Base-by-base conservation (phyloP, 92 coral and sea anemone species). In the Palythoa grandis region DNA sequence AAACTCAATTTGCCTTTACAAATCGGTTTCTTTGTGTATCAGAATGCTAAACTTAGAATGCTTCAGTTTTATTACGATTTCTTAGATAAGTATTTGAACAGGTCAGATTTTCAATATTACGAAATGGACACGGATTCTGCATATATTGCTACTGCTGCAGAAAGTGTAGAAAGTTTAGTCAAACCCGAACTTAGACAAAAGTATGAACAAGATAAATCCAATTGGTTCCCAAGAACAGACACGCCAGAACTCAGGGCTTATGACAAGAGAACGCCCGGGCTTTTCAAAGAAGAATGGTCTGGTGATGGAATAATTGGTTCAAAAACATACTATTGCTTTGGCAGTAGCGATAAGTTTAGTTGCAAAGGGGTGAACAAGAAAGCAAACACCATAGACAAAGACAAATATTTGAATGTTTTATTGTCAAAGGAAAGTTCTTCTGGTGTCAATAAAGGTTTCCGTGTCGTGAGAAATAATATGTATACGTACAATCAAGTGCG, bases 211-310 rank as follows among this genome's bases (percentile, higher is more conserved):
- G 85, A 88, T 35, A 88, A 79, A 68, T 7, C 56, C 35, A 48
- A 84, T 37, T 91, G 91, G 91, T 91, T 91, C 40, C 91, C 89
- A 5, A n/a, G 91, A 7, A 88, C 91, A 25, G 89, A 88, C 83
- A 88, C 83, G 0, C 57, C 87, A 3, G 87, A 77, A 52, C 29
- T 83, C 40, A 77, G 24, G 35, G 91, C 86, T 0, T 90, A 80
- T 16, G 83, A 89, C 57, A 90, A 90, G 63, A 25, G 86, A 72
- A 86, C 88, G 0, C 86, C 92, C 0, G 90, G 87, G 10, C 53
- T 48, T 17, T 79, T 63, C 9, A 60, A 47, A 6, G 53, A 48
- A 84, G 60, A 71, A 14, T 54, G 82, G 72, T 82, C 57, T 29
- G 87, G 65, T 11, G 35, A 29, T 1, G 35, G 35, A 29, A 29